phyloP scores from a whole-genome alignment of 2,888 invertebrate genomes.

The Ichneumoninae sp. region DNA sequence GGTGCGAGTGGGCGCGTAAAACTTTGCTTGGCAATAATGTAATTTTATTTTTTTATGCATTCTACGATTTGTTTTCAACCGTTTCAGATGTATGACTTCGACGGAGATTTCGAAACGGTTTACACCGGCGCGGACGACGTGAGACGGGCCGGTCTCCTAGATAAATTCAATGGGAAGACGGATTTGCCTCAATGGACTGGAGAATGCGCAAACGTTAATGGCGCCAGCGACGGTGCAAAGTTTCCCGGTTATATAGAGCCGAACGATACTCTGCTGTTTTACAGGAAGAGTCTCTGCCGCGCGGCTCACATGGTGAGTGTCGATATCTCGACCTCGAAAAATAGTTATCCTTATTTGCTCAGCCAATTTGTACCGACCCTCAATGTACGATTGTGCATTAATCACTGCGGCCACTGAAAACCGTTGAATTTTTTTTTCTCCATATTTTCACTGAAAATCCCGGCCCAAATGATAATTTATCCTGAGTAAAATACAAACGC shows the following conservation, averaged over 20 bases:
- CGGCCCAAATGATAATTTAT: too few relatives aligned
- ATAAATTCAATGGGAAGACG: constrained; percentile 90
- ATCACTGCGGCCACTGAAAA: too few relatives aligned
- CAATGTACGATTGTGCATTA: too few relatives aligned
- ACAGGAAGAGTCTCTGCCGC: constrained; percentile 93
- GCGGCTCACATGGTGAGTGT: constrained; percentile 89
- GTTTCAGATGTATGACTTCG: constrained; percentile 93
- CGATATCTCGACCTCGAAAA: background rate
- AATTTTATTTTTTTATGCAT: background rate
- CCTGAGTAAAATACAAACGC: too few relatives aligned
- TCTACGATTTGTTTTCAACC: constrained; percentile 60
- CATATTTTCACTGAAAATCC: too few relatives aligned
- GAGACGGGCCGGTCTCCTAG: constrained; percentile 88
- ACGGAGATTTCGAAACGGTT: constrained; percentile 91
- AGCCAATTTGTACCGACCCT: too few relatives aligned
- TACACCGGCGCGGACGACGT: constrained; percentile 89
- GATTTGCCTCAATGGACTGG: constrained; percentile 92
- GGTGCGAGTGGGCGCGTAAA: background rate
- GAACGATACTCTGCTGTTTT: constrained; percentile 91
- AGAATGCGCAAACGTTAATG: constrained; percentile 91
- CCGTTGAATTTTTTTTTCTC: too few relatives aligned
- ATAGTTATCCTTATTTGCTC: background rate
- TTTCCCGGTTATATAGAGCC: constrained; percentile 90
- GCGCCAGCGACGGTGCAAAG: constrained; percentile 94
- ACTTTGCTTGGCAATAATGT: background rate